phyloP scores from a whole-genome alignment of 2,888 invertebrate species.

The Chelonus formosanus region DNA sequence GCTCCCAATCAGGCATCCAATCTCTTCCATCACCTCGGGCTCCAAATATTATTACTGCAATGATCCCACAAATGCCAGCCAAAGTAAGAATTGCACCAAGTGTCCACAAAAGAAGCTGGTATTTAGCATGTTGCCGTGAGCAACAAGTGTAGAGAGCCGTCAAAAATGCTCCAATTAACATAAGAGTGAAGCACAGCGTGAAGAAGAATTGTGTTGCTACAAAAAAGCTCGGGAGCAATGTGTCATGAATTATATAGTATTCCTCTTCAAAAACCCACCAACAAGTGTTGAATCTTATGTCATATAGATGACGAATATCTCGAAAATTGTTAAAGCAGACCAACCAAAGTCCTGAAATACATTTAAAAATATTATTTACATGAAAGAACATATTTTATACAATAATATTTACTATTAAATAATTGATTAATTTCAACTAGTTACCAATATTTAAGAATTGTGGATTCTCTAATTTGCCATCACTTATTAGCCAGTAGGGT shows the following conservation, averaged over 20 bases:
- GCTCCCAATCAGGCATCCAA: slow-evolving; percentile 97
- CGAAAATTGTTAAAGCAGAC: slow-evolving; percentile 90
- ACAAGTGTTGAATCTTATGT: slow-evolving; percentile 84
- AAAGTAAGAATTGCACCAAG: slow-evolving; percentile 78
- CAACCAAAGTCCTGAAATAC: slow-evolving; percentile 84
- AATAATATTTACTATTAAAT: too few relatives aligned
- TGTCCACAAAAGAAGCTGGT: slow-evolving; percentile 77
- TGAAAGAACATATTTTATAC: too few relatives aligned
- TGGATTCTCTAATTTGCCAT: slow-evolving; percentile 79
- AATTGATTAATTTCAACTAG: too few relatives aligned
- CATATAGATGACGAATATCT: slow-evolving; percentile 87
- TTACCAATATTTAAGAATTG: slow-evolving; percentile 83
- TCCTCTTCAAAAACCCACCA: slow-evolving; percentile 99
- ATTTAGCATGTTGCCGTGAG: slow-evolving; percentile 80
- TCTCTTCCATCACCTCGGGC: slow-evolving; percentile 89
- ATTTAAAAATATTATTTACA: not conserved
- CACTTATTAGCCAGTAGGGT: slow-evolving; percentile 95
- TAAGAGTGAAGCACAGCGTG: slow-evolving; percentile 84
- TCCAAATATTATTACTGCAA: slow-evolving; percentile 89
- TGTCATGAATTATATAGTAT: slow-evolving; percentile 92
- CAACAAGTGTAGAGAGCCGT: slow-evolving; percentile 78
- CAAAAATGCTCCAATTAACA: slow-evolving; percentile 79
- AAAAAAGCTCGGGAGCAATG: slow-evolving; percentile 89
- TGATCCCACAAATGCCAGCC: slow-evolving; percentile 80
- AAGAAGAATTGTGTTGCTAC: slow-evolving; percentile 94